A percentile compares a stretch with the other conserved stretches of the same genome.
Conservation (phyloP, 1,140 invertebrate species). For the Drosophila auraria region DNA sequence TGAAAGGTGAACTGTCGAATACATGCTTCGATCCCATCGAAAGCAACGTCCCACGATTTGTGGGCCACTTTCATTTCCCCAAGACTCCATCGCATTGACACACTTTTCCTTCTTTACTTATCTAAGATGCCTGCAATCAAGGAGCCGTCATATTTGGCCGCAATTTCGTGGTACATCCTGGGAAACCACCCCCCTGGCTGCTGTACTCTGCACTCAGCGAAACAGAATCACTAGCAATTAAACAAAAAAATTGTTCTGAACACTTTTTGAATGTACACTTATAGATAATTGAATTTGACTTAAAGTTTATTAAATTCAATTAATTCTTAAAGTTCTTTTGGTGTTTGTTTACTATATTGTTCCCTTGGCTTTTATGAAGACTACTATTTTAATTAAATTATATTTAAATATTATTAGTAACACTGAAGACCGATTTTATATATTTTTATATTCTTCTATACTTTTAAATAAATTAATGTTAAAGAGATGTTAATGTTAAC, state of each 20-base stretch:
- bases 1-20: not conserved
- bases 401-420: too few species aligned
- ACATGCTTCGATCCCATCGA: not conserved
- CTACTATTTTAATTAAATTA: too few species aligned
- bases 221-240: not conserved
- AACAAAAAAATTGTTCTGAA: too few species aligned
- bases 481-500: too few species aligned
- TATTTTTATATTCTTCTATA: too few species aligned
- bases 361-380: too few species aligned
- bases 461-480: too few species aligned
- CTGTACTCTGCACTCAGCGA: not conserved
- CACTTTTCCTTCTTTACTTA: constrained; percentile 24
- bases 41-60: not conserved
- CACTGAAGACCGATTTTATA: too few species aligned
- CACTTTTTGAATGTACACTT: too few species aligned
- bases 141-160: constrained; percentile 44
- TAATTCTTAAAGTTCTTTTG: too few species aligned
- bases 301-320: too few species aligned
- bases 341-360: too few species aligned
- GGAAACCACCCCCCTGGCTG: constrained; percentile 1
- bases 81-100: constrained; percentile 30
- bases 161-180: constrained; percentile 26
- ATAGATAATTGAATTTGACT: not conserved
- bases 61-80: constrained; percentile 13
- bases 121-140: constrained; percentile 35